Evolutionary conservation across 1,140 invertebrate species (phyloP).

Genomic region (Zelostemma sp.): DNA sequence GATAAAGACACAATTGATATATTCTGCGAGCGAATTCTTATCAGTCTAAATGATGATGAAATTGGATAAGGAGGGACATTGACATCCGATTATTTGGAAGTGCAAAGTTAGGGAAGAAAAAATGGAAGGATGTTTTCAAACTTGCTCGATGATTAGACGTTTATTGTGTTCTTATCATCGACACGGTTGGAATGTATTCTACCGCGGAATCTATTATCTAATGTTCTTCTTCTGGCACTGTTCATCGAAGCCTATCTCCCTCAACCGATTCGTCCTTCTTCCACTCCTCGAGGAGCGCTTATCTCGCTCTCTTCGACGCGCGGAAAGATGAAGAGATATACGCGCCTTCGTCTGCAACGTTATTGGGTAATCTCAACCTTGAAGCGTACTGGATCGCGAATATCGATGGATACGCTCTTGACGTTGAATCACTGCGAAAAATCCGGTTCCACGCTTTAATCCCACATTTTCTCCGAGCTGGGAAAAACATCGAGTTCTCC

Average conservation of each 20-base stretch:
- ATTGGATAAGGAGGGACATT: no score
- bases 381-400: conserved; percentile 54
- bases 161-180: conserved; percentile 1
- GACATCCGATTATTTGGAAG: no score
- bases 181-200: background rate
- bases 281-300: conserved; percentile 35
- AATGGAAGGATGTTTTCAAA: no score
- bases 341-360: conserved; percentile 45
- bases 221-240: conserved; percentile 35
- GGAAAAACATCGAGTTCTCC: no score
- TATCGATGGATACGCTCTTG: conserved; percentile 48
- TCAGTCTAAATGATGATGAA: no score
- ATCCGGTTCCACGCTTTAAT: conserved; percentile 13
- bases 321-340: conserved; percentile 48
- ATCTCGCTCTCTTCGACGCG: conserved; percentile 40
- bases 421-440: conserved; percentile 46
- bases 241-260: conserved; percentile 32
- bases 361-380: conserved; percentile 64
- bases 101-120: no score
- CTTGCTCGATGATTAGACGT: no score
- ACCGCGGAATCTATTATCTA: conserved; percentile 38
- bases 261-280: conserved; percentile 13
- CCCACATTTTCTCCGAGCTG: conserved; percentile 7
- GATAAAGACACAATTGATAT: no score
- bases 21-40: no score